A percentile compares a stretch with the other conserved stretches of the same genome.
Evolutionary conservation across 1,140 invertebrate species (phyloP).

Genomic region (Drosophila pseudoananassae): DNA sequence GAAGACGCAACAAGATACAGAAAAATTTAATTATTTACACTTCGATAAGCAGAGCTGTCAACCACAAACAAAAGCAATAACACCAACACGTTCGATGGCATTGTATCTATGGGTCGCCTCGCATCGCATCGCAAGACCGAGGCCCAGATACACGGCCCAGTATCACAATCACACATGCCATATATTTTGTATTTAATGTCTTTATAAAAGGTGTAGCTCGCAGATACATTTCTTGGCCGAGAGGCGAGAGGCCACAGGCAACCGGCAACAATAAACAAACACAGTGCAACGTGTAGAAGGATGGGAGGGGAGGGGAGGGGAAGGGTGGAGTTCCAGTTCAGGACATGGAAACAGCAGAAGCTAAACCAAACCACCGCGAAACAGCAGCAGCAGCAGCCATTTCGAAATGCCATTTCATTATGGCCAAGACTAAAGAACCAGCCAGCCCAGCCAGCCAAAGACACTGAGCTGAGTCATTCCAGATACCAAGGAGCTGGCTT

Average conservation of each 20-base stretch:
- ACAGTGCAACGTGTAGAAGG: constrained; percentile 11
- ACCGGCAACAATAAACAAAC: constrained; percentile 57
- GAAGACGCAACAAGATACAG: constrained; percentile 45
- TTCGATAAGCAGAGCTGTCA: constrained; percentile 79
- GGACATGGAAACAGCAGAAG: constrained; percentile 64
- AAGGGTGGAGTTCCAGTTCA: constrained; percentile 27
- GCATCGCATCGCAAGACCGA: constrained; percentile 27
- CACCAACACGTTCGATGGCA: constrained; percentile 52
- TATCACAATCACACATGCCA: constrained; percentile 81
- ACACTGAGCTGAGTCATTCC: constrained; percentile 66
- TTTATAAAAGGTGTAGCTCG: constrained; percentile 77
- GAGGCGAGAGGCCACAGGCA: constrained; percentile 27
- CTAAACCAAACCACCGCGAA: constrained; percentile 7
- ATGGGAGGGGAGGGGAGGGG: constrained; percentile 6
- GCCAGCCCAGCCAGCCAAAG: constrained; percentile 23
- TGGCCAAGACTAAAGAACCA: constrained; percentile 49
- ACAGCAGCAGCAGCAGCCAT: constrained; percentile 62
- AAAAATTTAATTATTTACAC: constrained; percentile 82
- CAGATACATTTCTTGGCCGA: constrained; percentile 69
- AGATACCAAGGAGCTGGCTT: constrained; percentile 20
- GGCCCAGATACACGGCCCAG: constrained; percentile 60
- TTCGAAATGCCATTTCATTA: constrained; percentile 81
- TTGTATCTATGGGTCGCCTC: constrained; percentile 63
- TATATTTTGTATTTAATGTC: constrained; percentile 81
- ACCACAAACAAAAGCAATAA: constrained; percentile 62